These are phyloP conservation scores for Tragelaphus strepsiceros DNA, from an alignment of 2,113 vertebrate genomes.

Conservation along the genomic window DNA sequence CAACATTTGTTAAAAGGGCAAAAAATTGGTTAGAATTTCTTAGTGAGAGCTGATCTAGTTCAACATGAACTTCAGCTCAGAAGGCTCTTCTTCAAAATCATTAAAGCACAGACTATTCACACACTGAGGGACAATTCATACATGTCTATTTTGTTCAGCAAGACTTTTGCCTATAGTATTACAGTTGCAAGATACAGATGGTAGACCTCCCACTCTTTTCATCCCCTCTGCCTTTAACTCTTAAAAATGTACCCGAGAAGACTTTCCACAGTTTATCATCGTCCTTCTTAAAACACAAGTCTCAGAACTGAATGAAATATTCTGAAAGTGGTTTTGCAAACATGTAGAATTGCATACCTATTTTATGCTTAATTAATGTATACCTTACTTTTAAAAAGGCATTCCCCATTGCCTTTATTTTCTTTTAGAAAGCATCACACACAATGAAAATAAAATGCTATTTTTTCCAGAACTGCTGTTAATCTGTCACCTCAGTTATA, in stretches of 20 bases:
- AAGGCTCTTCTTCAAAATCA: neutral
- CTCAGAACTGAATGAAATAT: neutral
- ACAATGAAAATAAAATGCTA: neutral
- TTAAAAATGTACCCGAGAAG: neutral
- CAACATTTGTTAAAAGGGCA: neutral
- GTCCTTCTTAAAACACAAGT: neutral
- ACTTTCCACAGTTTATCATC: neutral
- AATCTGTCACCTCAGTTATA: neutral
- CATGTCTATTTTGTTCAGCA: neutral
- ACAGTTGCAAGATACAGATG: neutral
- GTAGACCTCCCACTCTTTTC: neutral
- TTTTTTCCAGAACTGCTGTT: neutral
- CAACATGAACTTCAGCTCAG: neutral
- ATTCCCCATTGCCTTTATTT: neutral
- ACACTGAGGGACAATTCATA: neutral
- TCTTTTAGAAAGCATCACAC: neutral
- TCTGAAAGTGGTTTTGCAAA: neutral
- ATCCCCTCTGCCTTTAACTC: neutral
- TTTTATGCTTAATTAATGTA: neutral
- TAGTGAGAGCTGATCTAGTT: neutral
- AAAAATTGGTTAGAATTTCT: neutral
- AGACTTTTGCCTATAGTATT: neutral
- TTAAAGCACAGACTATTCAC: neutral
- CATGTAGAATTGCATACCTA: neutral
- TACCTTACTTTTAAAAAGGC: neutral